Evolutionary conservation across 2,113 vertebrate species (phyloP).

Genomic region (Leucoraja erinaceus): DNA sequence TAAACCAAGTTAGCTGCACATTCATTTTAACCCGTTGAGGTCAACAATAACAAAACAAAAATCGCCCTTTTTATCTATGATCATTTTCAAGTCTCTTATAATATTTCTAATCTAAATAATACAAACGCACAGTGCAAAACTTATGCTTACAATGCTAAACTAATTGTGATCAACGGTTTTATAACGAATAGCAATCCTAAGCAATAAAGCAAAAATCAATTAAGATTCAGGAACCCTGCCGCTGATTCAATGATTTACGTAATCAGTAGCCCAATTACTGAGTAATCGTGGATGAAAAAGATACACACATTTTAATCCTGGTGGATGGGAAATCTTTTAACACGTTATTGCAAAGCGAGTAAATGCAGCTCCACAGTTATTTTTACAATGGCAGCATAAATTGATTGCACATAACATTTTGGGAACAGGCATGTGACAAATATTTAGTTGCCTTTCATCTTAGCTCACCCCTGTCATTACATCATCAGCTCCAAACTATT

Average conservation of each 20-base stretch:
- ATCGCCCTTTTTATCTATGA: slow-evolving; percentile 23
- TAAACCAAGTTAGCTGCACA: slow-evolving; percentile 25
- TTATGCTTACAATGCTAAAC: slow-evolving; percentile 19
- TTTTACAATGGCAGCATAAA: slow-evolving; percentile 24
- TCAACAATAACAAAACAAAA: background rate
- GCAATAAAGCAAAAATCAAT: slow-evolving; percentile 36
- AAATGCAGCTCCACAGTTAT: background rate
- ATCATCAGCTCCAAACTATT: background rate
- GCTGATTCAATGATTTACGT: background rate
- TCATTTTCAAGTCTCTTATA: slow-evolving; percentile 32
- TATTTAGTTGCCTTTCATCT: background rate
- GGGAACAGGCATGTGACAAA: slow-evolving; percentile 5
- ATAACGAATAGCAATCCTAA: background rate
- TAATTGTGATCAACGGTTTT: slow-evolving; percentile 32
- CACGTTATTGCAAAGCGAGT: background rate
- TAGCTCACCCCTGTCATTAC: background rate
- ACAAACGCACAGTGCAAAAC: slow-evolving; percentile 11
- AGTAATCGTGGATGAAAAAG: slow-evolving; percentile 1
- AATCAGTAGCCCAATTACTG: slow-evolving; percentile 8
- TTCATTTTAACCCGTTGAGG: slow-evolving; percentile 27
- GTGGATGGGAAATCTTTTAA: background rate
- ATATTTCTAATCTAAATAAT: slow-evolving; percentile 37
- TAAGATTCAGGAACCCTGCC: slow-evolving; percentile 32
- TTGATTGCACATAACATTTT: background rate
- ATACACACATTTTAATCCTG: background rate